phyloP scores from a whole-genome alignment of 2,113 vertebrate species.

The Tupaia tana region DNA sequence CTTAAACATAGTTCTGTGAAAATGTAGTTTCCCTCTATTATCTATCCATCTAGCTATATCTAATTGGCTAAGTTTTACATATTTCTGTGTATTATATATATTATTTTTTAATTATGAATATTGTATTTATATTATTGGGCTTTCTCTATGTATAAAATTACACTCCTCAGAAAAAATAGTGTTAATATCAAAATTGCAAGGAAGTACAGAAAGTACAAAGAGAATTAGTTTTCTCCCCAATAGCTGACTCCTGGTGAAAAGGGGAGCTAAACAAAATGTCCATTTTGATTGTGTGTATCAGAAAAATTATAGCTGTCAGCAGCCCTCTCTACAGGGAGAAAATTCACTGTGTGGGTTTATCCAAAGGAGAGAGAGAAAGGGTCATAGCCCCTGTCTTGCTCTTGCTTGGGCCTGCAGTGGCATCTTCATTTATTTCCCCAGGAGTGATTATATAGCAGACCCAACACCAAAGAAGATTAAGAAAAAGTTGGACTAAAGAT shows the following conservation, averaged over 20 bases:
- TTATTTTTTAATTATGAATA: background rate
- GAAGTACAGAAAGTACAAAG: slow-evolving; percentile 19
- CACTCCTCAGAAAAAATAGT: background rate
- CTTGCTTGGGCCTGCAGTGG: background rate
- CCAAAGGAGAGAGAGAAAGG: background rate
- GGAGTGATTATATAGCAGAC: background rate
- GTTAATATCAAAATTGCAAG: slow-evolving; percentile 64
- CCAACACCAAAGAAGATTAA: background rate
- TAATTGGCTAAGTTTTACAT: slow-evolving; percentile 3
- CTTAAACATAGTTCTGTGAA: background rate
- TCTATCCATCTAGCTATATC: background rate
- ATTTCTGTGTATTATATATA: no score
- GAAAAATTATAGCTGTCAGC: slow-evolving; percentile 63
- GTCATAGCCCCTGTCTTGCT: background rate
- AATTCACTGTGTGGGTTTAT: slow-evolving; percentile 2
- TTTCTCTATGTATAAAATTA: background rate
- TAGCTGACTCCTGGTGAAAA: background rate
- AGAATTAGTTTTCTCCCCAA: slow-evolving; percentile 18
- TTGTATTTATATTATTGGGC: background rate
- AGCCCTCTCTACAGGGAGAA: slow-evolving; percentile 9
- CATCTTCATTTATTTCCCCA: background rate
- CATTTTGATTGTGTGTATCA: slow-evolving; percentile 53
- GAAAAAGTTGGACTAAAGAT: background rate
- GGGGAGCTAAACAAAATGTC: background rate
- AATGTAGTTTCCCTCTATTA: background rate